Percentiles rank a stretch among this genome's conserved stretches.
phyloP scores from a whole-genome alignment of 2,888 invertebrate genomes.

The Rhamnusium bicolor region DNA sequence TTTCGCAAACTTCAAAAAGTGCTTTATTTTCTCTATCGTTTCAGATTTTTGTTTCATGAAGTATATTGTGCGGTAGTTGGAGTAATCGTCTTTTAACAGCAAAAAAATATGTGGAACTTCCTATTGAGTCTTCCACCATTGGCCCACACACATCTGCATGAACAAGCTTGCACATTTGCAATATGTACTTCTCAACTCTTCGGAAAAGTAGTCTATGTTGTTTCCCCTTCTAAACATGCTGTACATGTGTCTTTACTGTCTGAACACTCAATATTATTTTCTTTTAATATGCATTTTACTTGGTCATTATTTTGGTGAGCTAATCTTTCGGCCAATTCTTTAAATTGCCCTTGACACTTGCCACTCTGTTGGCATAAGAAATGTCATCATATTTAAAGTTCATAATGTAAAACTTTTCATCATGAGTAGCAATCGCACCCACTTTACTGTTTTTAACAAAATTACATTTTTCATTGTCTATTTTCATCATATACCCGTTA shows the following conservation, averaged over 20 bases:
- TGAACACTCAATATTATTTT: too few species aligned
- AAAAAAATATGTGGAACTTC: conserved; percentile 13
- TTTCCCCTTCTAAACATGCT: conserved; percentile 16
- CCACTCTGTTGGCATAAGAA: too few species aligned
- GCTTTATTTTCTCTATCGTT: background rate
- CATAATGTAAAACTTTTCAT: too few species aligned
- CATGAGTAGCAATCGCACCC: too few species aligned
- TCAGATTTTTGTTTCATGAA: background rate
- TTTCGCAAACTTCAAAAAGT: background rate
- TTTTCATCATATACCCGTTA: too few species aligned
- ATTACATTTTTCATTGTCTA: too few species aligned
- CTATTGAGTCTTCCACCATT: background rate
- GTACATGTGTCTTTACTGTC: background rate
- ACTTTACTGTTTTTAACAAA: too few species aligned
- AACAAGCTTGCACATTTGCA: background rate
- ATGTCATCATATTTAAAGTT: too few species aligned
- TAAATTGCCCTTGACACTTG: too few species aligned
- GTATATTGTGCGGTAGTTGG: background rate
- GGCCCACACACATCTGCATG: conserved; percentile 14
- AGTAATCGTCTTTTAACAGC: conserved; percentile 32
- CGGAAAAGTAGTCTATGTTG: conserved; percentile 20
- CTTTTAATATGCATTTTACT: too few species aligned
- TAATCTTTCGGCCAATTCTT: too few species aligned
- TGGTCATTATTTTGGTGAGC: too few species aligned
- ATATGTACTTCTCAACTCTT: background rate